A percentile compares a stretch with the other conserved stretches of the same genome.
Evolutionary conservation across 2,888 invertebrate species (phyloP).

Genomic region (Elysia crispata): DNA sequence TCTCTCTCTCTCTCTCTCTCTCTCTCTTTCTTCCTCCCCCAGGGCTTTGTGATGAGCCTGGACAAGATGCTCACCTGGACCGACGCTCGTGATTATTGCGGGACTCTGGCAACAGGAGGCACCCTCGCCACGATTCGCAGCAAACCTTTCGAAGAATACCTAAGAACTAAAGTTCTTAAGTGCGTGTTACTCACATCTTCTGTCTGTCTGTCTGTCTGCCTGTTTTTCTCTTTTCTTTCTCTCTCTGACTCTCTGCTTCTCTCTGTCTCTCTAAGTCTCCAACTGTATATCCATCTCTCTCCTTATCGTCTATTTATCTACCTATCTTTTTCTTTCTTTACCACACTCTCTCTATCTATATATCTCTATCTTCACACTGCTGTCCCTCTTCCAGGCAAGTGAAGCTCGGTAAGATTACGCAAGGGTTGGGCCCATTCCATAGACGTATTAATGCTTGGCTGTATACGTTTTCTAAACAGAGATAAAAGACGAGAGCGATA

Average conservation of each 20-base stretch:
- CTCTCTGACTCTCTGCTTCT: background rate
- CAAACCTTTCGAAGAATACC: background rate
- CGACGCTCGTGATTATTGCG: conserved; percentile 14
- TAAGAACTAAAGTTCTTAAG: background rate
- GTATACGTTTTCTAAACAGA: no score
- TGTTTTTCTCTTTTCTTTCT: no score
- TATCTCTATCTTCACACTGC: no score
- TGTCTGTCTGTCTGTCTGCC: no score
- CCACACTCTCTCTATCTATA: background rate
- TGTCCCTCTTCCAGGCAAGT: no score
- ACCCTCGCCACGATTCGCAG: conserved; percentile 7
- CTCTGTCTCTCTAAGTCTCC: background rate
- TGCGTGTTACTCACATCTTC: background rate
- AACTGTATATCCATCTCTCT: background rate
- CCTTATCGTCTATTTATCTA: conserved; percentile 15
- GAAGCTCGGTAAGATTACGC: no score
- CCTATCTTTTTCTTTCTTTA: background rate
- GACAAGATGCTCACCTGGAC: conserved; percentile 11
- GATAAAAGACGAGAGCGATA: no score
- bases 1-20: no score
- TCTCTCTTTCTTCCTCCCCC: no score
- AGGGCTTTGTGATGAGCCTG: background rate
- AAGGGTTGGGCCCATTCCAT: no score
- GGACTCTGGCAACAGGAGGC: background rate
- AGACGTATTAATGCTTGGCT: no score